Evolutionary conservation across 2,888 invertebrate genomes (phyloP), one percentile per base, ranked within the genome.

Genomic region (Steinernema carpocapsae): DNA sequence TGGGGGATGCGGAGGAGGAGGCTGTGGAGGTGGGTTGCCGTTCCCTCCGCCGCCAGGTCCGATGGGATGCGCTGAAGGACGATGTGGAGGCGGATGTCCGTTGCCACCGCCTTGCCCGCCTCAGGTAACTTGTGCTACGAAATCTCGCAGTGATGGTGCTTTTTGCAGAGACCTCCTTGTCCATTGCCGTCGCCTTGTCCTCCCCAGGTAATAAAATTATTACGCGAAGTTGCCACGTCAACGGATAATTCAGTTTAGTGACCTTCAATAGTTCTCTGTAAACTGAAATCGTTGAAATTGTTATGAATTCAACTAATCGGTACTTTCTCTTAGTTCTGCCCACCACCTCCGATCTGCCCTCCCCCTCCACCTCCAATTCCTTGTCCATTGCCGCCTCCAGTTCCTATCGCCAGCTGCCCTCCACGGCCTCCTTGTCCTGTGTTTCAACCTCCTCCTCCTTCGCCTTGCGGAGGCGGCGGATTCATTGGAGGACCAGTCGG

Each of bases 401-500:
- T 76, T 72, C 79, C 79, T 14, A 74, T 77, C 72, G 78, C 78
- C 17, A 74, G 78, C 10, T 84, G 84, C 56, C 82, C 83, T 45
- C 82, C 82, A n/a, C 82, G 82, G 0, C 76, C 78, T 26, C 80
- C 79, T 0, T 84, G 84, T 29, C 84, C 83, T 19, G 19, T 32
- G 22, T 10, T 70, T 70, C 32, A 26, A 22, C 46, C 48, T 22
- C 19, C 70, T 43, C 29, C 73, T 51, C 29, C 64, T 14, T 32
- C 52, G 26, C 4, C 64, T 24, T 26, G 70, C n/a, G 71, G 56
- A 0, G n/a, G 74, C 52, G 24, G 51, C 6, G 37, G 37, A 45
- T 24, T 75, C 46, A 77, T 77, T 46, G 12, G 43, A 14, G 72
- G 73, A 32, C 70, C 76, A 3, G 74, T 64, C 24, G 75, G 75